phyloP scores from a whole-genome alignment of 2,797 vertebrate species.

The Ispidina picta region DNA sequence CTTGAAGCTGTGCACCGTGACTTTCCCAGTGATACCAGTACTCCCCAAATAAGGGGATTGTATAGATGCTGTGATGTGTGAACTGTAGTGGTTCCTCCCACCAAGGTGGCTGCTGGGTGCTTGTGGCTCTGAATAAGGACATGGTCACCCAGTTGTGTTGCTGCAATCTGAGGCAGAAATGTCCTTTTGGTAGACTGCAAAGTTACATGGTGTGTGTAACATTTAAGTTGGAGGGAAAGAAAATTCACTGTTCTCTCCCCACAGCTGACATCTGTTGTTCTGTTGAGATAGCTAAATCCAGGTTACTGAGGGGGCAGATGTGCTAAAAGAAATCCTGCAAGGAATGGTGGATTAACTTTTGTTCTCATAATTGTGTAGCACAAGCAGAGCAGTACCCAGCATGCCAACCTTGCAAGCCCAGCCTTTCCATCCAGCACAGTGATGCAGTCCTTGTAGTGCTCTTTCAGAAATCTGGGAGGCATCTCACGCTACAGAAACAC shows the following conservation, averaged over 20 bases:
- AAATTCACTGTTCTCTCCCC: neutral
- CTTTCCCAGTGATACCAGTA: neutral
- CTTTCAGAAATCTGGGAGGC: neutral
- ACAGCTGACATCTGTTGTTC: neutral
- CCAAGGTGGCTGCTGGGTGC: rapidly evolving
- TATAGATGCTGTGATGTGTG: rapidly evolving
- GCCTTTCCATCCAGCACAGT: neutral
- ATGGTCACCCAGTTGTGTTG: rapidly evolving
- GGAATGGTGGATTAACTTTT: neutral
- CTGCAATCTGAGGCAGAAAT: neutral
- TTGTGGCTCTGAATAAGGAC: rapidly evolving
- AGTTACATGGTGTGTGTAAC: rapidly evolving
- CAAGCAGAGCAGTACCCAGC: neutral
- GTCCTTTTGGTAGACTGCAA: neutral
- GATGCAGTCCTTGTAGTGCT: too few species aligned
- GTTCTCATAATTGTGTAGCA: neutral
- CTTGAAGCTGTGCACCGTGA: rapidly evolving
- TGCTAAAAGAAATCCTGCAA: neutral
- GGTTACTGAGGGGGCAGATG: neutral
- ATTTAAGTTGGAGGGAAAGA: neutral
- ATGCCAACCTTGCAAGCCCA: neutral
- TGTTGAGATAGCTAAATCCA: too few species aligned
- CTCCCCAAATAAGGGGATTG: too few species aligned
- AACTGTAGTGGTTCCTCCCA: neutral
- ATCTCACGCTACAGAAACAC: neutral